A percentile compares a stretch with the other conserved stretches of the same genome.
phyloP scores from a whole-genome alignment of 2,113 vertebrate species.

The Ondatra zibethicus region DNA sequence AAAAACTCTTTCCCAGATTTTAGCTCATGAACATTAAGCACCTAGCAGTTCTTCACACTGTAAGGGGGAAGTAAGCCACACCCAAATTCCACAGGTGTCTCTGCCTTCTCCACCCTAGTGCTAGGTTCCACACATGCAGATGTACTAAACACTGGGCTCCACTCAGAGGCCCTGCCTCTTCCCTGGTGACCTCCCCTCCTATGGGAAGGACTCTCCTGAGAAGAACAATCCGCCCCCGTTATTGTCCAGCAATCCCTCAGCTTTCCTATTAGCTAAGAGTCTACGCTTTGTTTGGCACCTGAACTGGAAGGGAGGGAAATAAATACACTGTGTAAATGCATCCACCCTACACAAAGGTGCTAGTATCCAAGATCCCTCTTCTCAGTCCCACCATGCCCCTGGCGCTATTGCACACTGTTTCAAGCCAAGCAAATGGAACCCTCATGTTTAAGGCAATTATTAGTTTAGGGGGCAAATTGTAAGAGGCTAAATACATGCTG shows the following conservation, averaged over 20 bases:
- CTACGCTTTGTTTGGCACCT: not conserved
- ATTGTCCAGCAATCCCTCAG: not conserved
- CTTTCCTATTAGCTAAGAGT: not conserved
- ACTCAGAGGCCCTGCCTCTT: not conserved
- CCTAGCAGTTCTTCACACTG: not conserved
- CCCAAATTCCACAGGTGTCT: not conserved
- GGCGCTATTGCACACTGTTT: not conserved
- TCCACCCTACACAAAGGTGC: not conserved
- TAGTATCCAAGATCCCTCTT: not conserved
- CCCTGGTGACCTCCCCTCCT: not conserved
- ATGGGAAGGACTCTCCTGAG: not conserved
- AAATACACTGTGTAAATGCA: not conserved
- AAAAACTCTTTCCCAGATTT: not conserved
- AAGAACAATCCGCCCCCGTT: not conserved
- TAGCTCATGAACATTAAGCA: not conserved
- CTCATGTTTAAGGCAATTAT: not conserved
- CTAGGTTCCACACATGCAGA: too few species aligned
- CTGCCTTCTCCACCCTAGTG: not conserved
- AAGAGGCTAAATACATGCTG: not conserved
- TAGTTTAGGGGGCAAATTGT: not conserved
- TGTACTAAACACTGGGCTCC: not conserved
- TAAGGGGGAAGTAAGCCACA: accelerated
- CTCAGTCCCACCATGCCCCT: not conserved
- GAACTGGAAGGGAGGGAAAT: not conserved
- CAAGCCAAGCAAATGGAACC: not conserved